These are phyloP conservation scores for Poeciliopsis gracilis DNA, from an alignment of 2,797 vertebrate genomes.

Conservation along the genomic window DNA sequence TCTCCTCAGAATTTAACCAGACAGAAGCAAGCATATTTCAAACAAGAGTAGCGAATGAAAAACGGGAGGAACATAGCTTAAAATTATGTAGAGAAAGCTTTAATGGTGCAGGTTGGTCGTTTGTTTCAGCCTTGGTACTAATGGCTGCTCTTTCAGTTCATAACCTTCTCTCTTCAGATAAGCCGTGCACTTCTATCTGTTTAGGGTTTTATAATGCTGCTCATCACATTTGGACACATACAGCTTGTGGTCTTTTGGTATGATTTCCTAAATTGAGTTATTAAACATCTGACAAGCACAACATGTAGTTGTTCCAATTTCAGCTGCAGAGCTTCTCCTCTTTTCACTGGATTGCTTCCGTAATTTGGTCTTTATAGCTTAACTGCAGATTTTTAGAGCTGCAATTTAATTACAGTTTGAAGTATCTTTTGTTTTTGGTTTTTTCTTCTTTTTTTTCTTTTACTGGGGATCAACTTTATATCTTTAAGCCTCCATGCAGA, in stretches of 20 bases:
- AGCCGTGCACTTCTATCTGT: not conserved
- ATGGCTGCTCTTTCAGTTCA: not conserved
- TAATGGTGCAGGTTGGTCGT: no score
- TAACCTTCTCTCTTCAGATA: not conserved
- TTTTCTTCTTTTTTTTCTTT: not conserved
- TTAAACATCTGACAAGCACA: not conserved
- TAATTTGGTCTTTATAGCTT: not conserved
- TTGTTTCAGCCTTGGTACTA: slow-evolving; percentile 6
- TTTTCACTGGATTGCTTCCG: not conserved
- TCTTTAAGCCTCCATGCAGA: not conserved
- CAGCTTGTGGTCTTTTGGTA: no score
- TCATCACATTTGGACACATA: not conserved
- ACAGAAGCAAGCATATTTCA: not conserved
- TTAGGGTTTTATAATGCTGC: not conserved
- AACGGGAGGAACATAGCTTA: not conserved
- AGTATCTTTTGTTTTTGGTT: not conserved
- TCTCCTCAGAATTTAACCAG: not conserved
- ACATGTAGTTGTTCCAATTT: not conserved
- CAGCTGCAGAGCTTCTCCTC: not conserved
- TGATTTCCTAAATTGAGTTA: not conserved
- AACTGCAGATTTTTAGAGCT: not conserved
- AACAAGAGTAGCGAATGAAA: not conserved
- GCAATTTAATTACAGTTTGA: not conserved
- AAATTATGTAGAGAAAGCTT: not conserved
- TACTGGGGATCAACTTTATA: not conserved